Base-by-base conservation (phyloP, 2,797 vertebrate genomes). In the Heterohyrax brucei region DNA sequence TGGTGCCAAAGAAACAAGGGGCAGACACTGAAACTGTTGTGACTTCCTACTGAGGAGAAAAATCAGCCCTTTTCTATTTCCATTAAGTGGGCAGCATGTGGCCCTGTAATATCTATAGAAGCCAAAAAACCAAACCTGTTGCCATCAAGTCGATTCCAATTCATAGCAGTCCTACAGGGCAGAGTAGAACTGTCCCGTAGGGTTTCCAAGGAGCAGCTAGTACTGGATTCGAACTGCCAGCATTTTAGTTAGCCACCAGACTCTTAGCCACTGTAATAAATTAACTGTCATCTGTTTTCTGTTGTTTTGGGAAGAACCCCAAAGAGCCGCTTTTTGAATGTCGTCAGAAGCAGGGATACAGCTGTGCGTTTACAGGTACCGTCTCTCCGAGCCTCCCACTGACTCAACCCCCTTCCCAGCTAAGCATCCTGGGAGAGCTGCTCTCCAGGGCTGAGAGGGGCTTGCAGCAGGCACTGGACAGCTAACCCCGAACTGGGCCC, bases 381-480 rank as follows among this genome's bases (percentile, higher is more conserved):
- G 1, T 10, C 56, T 64, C 26, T 48, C 53, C 44, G 61, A 39
- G 26, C 87, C n/a, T 48, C n/a, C 3, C 66, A 30, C 83, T 70
- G 83, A 13, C 5, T 1, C 44, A 4, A 14, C 87, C 19, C 12
- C 22, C 85, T 48, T 10, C 87, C 4, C 16, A n/a, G 4, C 26
- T 22, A 18, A 50, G 26, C 19, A 2, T 24, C 61, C 72, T n/a
- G 73, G 64, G 44, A 64, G 28, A 2, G 0, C 30, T 3, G 0
- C 26, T 53, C 7, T n/a, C 44, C 81, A 12, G n/a, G 59, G 75
- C n/a, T 9, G 1, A 8, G 53, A 48, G 64, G 93, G 62, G 3
- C 2, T 1, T 1, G 10, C 84, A 64, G 6, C 2, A 7, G 7
- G 3, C 26, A 10, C 68, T 26, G 13, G n/a, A 39, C 10, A 2